Evolutionary conservation across 1,140 invertebrate species (phyloP).

Genomic region (Muscidifurax raptorellus): DNA sequence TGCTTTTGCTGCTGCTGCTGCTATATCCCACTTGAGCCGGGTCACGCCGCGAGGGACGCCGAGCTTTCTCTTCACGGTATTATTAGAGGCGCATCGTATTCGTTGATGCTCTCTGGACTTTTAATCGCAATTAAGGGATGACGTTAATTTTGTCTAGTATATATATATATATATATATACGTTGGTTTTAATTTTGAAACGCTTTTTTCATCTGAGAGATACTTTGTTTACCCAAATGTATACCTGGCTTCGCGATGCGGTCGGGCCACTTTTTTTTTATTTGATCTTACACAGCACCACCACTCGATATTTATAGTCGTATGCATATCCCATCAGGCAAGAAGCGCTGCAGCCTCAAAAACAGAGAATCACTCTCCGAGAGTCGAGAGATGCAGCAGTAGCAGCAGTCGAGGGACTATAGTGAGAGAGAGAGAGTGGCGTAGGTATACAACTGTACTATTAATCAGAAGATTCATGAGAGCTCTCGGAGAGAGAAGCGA

Average conservation of each 20-base stretch:
- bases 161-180: too few species aligned
- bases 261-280: too few species aligned
- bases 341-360: neutral
- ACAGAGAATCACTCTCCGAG: neutral
- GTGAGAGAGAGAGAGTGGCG: neutral
- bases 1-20: too few species aligned
- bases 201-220: too few species aligned
- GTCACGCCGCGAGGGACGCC: conserved; percentile 7
- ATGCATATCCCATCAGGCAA: neutral
- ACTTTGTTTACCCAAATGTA: too few species aligned
- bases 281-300: too few species aligned
- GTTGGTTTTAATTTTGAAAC: too few species aligned
- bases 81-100: neutral
- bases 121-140: neutral
- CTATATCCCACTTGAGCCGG: conserved; percentile 19
- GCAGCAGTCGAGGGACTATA: too few species aligned
- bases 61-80: neutral
- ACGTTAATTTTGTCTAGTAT: neutral
- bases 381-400: neutral
- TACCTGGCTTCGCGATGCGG: too few species aligned
- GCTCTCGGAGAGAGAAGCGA: neutral
- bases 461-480: conserved; percentile 31
- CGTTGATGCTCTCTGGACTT: neutral
- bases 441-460: conserved; percentile 42
- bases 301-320: conserved; percentile 31